phyloP scores from a whole-genome alignment of 2,113 vertebrate species.

The Climacteris rufus region DNA sequence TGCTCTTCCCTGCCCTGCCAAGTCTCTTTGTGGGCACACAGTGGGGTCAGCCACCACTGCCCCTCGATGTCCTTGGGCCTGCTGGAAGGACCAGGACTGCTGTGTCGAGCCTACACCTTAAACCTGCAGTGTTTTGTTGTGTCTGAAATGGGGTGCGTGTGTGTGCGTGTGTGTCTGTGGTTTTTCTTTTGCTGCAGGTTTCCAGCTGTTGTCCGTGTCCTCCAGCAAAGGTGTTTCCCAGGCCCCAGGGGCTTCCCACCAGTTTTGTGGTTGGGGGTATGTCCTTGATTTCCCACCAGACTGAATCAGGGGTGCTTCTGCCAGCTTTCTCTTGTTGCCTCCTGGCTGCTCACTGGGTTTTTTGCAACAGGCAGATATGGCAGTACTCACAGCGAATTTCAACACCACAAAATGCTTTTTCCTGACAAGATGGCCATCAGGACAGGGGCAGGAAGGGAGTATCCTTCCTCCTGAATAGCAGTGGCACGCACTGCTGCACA shows the following conservation, averaged over 20 bases:
- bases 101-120: neutral
- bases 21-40: rapidly evolving
- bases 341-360: neutral
- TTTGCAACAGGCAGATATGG: neutral
- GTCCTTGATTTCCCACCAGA: neutral
- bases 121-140: rapidly evolving
- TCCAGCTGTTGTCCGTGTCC: neutral
- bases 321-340: neutral
- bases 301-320: neutral
- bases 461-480: neutral
- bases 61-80: rapidly evolving
- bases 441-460: slow-evolving; percentile 1
- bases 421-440: neutral
- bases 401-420: neutral
- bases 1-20: neutral
- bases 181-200: neutral
- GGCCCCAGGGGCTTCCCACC: neutral
- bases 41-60: neutral
- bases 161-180: rapidly evolving
- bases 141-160: neutral
- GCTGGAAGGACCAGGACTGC: neutral
- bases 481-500: neutral
- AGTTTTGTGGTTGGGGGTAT: neutral
- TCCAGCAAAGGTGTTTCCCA: neutral
- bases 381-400: neutral